phyloP scores from a whole-genome alignment of 2,113 vertebrate species.

The human region GRCh38 chr2:87547501-87548000 shows the following conservation, averaged over 20 bases:
- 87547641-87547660: not conserved
- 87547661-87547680: not conserved
- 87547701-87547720: not conserved
- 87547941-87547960: not conserved
- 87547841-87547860: not conserved
- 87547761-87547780: not conserved
- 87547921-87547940: not conserved
- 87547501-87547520: not conserved
- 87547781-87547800: not conserved
- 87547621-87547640: not conserved
- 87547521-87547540: not conserved
- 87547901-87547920: not conserved
- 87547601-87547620: not conserved
- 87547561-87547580: not conserved
- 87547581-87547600: not conserved
- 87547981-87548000: not conserved
- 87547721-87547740: not conserved
- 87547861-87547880: not conserved
- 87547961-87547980: not conserved
- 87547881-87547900: not conserved
- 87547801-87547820: not conserved
- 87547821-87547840: not conserved
- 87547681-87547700: not conserved
- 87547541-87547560: not conserved
- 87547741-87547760: not conserved